phyloP scores from a whole-genome alignment of 37 sponge, comb jelly and placozoan species.

The Axinella damicornis region DNA sequence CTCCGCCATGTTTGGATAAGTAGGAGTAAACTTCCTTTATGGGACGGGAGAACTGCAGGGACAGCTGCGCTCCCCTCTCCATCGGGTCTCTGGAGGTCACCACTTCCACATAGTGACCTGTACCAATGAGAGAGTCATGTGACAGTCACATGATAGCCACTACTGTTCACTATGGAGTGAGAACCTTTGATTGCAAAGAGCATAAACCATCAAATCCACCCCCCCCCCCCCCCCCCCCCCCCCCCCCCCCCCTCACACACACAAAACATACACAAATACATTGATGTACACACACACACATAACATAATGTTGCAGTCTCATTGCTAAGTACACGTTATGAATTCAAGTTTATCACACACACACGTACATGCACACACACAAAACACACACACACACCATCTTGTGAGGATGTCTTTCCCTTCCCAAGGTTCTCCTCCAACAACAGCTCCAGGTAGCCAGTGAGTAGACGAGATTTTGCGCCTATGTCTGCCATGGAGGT shows the following conservation, averaged over 20 bases:
- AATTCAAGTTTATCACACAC: conserved; percentile 7
- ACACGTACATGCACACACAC: conserved; percentile 10
- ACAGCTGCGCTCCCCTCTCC: conserved; percentile 87
- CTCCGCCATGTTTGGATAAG: conserved; percentile 60
- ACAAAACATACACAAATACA: too few species aligned
- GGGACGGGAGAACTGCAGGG: conserved; percentile 68
- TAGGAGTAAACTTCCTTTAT: conserved; percentile 44
- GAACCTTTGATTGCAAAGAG: too few species aligned
- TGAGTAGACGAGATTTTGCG: conserved; percentile 81
- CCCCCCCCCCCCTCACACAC: too few species aligned
- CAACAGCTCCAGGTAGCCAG: conserved; percentile 90
- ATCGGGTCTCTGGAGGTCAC: conserved; percentile 80
- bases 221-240: too few species aligned
- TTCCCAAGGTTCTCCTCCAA: conserved; percentile 50
- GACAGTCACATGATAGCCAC: conserved; percentile 6
- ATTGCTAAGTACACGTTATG: neutral
- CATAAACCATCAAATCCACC: too few species aligned
- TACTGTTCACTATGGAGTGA: too few species aligned
- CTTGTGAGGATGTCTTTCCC: conserved; percentile 9
- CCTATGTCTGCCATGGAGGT: conserved; percentile 77
- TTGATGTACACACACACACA: conserved; percentile 35
- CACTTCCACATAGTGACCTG: conserved; percentile 49
- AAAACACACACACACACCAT: conserved; percentile 24
- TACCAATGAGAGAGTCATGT: neutral
- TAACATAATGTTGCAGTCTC: conserved; percentile 1